Conservation (phyloP, 2,113 vertebrate genomes). For the Psittacula cyanocephala region DNA sequence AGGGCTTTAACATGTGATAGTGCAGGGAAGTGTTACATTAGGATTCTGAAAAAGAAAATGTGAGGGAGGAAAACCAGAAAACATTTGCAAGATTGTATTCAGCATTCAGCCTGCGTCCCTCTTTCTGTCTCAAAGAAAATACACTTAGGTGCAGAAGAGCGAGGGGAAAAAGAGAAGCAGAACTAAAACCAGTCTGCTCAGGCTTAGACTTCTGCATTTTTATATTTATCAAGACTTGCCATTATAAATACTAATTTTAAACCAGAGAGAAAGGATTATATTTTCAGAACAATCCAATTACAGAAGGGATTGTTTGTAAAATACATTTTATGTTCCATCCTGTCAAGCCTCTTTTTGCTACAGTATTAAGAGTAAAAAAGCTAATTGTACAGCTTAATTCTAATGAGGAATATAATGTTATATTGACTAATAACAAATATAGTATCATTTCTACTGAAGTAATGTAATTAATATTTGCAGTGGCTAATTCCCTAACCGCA, state of each 20-base stretch:
- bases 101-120: slow-evolving; percentile 10
- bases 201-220: neutral
- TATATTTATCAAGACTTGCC: slow-evolving; percentile 3
- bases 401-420: slow-evolving; percentile 19
- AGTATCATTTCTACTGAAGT: neutral
- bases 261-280: slow-evolving; percentile 15
- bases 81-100: slow-evolving; percentile 9
- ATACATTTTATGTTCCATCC: slow-evolving; percentile 21
- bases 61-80: slow-evolving; percentile 43
- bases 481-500: neutral
- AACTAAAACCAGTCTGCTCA: neutral
- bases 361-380: slow-evolving; percentile 40
- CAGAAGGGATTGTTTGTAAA: slow-evolving; percentile 31
- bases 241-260: slow-evolving; percentile 32
- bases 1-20: neutral
- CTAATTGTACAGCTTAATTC: slow-evolving; percentile 25
- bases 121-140: neutral
- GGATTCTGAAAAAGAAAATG: slow-evolving; percentile 39
- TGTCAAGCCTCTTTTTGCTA: slow-evolving; percentile 41
- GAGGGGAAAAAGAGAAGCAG: neutral
- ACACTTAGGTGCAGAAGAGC: neutral
- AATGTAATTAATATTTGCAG: slow-evolving; percentile 5
- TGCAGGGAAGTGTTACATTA: slow-evolving; percentile 1
- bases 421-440: slow-evolving; percentile 37
- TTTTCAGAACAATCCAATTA: slow-evolving; percentile 59